Evolutionary conservation across 2,113 vertebrate genomes (phyloP).

Genomic region (Saccopteryx bilineata): DNA sequence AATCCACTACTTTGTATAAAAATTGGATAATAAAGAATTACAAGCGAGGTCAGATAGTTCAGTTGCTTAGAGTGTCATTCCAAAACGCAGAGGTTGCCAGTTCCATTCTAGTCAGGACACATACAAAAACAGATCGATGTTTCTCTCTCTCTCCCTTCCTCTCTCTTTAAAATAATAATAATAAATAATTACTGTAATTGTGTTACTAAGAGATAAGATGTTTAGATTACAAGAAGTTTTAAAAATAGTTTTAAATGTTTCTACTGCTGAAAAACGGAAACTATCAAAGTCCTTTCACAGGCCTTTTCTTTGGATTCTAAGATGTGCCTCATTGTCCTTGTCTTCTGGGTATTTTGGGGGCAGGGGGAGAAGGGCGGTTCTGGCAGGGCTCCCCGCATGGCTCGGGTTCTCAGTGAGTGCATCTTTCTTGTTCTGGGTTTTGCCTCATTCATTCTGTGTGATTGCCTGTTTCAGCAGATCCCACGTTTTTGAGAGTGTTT

Average conservation of each 20-base stretch:
- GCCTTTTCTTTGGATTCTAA: background rate
- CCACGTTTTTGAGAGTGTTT: background rate
- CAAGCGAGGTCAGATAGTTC: background rate
- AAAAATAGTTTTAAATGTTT: background rate
- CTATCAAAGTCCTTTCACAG: background rate
- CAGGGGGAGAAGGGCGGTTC: background rate
- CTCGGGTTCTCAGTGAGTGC: background rate
- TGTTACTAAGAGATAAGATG: background rate
- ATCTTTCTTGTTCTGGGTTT: background rate
- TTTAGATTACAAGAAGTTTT: background rate
- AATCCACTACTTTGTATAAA: background rate
- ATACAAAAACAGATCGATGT: too few relatives aligned
- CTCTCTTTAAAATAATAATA: background rate
- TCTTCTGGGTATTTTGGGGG: background rate
- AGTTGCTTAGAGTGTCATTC: too few relatives aligned
- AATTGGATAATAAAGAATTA: background rate
- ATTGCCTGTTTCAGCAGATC: background rate
- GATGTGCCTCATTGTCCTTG: background rate
- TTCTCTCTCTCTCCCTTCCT: too few relatives aligned
- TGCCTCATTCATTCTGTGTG: background rate
- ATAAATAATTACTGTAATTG: background rate
- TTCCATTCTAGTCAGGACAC: too few relatives aligned
- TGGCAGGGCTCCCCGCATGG: background rate
- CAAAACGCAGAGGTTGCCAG: too few relatives aligned
- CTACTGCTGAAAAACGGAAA: background rate